A percentile compares a stretch with the other conserved stretches of the same genome.
Evolutionary conservation across 2,888 invertebrate species (phyloP).

Genomic region (Drosophila mulleri): DNA sequence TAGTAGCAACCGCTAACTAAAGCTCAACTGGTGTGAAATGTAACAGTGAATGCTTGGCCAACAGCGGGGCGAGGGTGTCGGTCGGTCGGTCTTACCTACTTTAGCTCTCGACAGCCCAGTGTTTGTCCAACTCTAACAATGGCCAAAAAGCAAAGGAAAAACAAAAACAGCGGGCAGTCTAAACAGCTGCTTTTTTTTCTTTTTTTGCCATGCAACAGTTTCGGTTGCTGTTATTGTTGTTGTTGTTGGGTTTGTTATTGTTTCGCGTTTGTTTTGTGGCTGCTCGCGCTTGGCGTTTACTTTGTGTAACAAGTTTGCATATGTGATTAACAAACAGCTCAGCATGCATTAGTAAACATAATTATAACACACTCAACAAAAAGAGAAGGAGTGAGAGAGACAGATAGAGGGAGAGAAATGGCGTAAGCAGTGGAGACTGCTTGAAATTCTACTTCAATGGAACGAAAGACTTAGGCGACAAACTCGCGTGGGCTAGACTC

Average conservation of each 20-base stretch:
- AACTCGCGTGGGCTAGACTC: conserved; percentile 54
- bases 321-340: conserved; percentile 72
- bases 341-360: conserved; percentile 73
- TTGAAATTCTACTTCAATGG: conserved; percentile 25
- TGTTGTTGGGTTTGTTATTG: conserved; percentile 27
- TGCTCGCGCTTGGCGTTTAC: conserved; percentile 56
- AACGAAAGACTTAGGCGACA: conserved; percentile 58
- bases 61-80: conserved; percentile 3
- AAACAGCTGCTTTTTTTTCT: conserved; percentile 58
- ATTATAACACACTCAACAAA: conserved; percentile 58
- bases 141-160: conserved; percentile 10
- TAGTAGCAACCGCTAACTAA: conserved; percentile 20
- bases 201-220: conserved; percentile 61
- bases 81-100: conserved; percentile 2
- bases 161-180: conserved; percentile 38
- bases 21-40: conserved; percentile 19
- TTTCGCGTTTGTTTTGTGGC: conserved; percentile 54
- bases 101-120: conserved; percentile 30
- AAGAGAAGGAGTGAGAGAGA: neutral
- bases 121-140: conserved; percentile 66
- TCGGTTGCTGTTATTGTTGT: conserved; percentile 34
- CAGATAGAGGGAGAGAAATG: conserved; percentile 20
- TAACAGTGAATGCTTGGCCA: conserved; percentile 1
- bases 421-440: conserved; percentile 28
- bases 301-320: conserved; percentile 79